Evolutionary conservation across 1,140 invertebrate genomes (phyloP).

Genomic region (Heterodera schachtii): DNA sequence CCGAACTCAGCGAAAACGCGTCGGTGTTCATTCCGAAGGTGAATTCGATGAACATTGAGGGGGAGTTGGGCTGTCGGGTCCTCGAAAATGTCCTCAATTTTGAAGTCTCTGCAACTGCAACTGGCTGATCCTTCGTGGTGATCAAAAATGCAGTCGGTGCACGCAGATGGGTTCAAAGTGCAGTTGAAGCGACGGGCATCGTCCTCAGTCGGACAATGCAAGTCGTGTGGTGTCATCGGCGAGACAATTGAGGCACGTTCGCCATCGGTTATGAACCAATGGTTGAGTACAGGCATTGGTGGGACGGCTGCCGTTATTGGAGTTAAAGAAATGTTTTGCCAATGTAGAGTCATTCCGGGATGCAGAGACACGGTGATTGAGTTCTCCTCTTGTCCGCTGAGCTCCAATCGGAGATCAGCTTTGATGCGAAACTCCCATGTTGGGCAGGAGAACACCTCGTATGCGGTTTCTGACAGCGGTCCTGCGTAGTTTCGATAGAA

Average conservation of each 20-base stretch:
- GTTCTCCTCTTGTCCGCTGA: not conserved
- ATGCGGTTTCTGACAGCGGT: not conserved
- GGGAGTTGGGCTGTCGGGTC: not conserved
- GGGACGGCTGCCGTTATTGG: not conserved
- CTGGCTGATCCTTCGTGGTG: not conserved
- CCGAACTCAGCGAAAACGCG: not conserved
- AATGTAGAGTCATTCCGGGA: slow-evolving; percentile 12
- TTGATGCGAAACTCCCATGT: slow-evolving; percentile 1
- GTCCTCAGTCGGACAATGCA: not conserved
- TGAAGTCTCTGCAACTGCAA: not conserved
- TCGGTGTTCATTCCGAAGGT: not conserved
- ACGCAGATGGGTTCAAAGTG: not conserved
- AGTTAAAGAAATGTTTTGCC: slow-evolving; percentile 13
- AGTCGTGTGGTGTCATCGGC: not conserved
- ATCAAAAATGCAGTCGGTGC: slow-evolving; percentile 3
- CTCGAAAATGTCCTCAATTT: not conserved
- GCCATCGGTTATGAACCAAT: not conserved
- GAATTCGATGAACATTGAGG: not conserved
- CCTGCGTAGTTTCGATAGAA: not conserved
- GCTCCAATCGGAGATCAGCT: not conserved
- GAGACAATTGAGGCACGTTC: not conserved
- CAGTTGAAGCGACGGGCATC: slow-evolving; percentile 9
- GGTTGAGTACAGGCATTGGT: not conserved
- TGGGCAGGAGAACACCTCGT: not conserved
- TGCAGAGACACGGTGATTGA: no score